A percentile compares a stretch with the other conserved stretches of the same genome.
Conservation (phyloP, 2,888 invertebrate species). For the Leptopilina syphax region DNA sequence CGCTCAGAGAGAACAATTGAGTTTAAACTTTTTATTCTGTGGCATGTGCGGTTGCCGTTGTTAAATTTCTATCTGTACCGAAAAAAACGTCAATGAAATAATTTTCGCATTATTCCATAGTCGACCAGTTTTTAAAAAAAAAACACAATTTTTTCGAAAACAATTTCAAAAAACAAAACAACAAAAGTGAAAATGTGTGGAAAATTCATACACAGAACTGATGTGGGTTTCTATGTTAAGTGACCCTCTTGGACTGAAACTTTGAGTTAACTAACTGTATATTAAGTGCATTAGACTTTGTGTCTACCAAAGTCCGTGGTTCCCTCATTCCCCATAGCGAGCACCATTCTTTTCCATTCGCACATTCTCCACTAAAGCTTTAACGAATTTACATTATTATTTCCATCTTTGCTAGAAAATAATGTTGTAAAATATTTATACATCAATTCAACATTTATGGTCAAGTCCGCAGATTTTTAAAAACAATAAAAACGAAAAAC, state of each 20-base stretch:
- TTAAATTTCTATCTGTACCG: too few species aligned
- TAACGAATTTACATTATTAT: constrained; percentile 5
- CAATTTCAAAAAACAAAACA: too few species aligned
- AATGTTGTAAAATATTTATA: neutral
- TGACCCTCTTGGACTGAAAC: constrained; percentile 14
- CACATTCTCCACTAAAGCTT: neutral
- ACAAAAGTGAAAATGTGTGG: neutral
- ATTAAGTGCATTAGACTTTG: constrained; percentile 49
- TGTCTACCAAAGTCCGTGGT: constrained; percentile 11
- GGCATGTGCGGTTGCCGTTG: too few species aligned
- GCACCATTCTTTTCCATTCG: neutral
- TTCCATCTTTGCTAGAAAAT: too few species aligned
- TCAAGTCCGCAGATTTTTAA: too few species aligned
- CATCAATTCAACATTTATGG: too few species aligned
- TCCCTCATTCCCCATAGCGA: neutral
- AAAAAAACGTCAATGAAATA: too few species aligned
- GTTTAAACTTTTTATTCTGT: neutral
- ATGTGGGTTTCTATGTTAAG: constrained; percentile 10
- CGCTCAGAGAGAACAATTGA: neutral
- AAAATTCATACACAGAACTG: neutral
- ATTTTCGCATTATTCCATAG: too few species aligned
- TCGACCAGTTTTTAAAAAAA: too few species aligned
- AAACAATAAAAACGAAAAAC: too few species aligned
- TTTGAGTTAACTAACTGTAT: constrained; percentile 51
- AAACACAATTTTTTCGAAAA: too few species aligned